Evolutionary conservation across 2,888 invertebrate genomes (phyloP), one percentile per base, ranked within the genome.

Genomic region (Leptopterna dolabrata): DNA sequence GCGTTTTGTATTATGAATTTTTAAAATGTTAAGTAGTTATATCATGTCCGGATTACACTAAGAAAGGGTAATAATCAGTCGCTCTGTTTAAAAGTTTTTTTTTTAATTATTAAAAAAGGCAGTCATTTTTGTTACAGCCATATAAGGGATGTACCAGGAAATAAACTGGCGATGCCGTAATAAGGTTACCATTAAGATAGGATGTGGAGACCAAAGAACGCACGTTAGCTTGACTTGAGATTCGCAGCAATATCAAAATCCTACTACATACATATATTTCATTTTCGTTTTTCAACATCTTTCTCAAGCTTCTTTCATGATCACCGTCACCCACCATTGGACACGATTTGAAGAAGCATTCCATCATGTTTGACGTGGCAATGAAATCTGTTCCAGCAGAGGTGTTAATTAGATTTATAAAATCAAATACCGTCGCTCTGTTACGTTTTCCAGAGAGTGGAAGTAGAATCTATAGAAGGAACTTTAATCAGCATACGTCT

Each of bases 91-190:
- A 85, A 73, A 30, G 36, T 36, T 36, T 73, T 73, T 73, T 73
- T 30, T 80, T 55, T n/a, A n/a, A 30, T 86, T 86, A 86, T 86
- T 86, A 86, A 80, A 86, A 76, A 86, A 86, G 86, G 86, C 86
- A 86, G 86, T 86, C 86, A 76, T 86, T 85, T 63, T 78, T 86
- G 78, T 86, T 86, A 86, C 86, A 86, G 86, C 86, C 86, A 86
- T 86, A 29, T 76, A 73, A 86, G 76, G 85, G 85, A 47, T 85
- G 85, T 85, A 85, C 85, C 85, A 85, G 85, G 85, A 85, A 85
- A 85, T 71, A 76, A 85, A 73, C 85, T 85, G 85, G 85, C 63
- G 71, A 70, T 83, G 83, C 85, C 85, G 47, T 73, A 43, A 76
- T 47, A 71, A 73, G 73, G 85, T 85, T 71, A 76, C 76, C 85